Conservation (phyloP, 2,888 invertebrate genomes). For the Cerastoderma edule region DNA sequence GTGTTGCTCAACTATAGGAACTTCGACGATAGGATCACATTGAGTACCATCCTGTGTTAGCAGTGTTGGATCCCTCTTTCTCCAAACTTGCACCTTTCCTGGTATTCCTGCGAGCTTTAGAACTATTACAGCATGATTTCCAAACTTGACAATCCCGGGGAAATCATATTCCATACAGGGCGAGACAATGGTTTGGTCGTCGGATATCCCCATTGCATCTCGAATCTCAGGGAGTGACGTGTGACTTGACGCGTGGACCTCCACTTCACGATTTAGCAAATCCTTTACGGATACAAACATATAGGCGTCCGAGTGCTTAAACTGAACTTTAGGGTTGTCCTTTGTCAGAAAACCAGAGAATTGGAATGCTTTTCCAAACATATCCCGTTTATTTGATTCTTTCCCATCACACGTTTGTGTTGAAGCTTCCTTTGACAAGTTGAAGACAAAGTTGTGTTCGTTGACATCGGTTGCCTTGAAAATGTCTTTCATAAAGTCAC, state of each 20-base stretch:
- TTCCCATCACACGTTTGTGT: slow-evolving; percentile 24
- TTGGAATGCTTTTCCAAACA: slow-evolving; percentile 20
- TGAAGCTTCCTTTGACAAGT: neutral
- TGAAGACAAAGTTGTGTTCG: neutral
- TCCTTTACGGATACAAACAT: slow-evolving; percentile 17
- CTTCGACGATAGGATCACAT: neutral
- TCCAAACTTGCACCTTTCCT: slow-evolving; percentile 1
- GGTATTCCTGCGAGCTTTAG: neutral
- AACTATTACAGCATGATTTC: slow-evolving; percentile 20
- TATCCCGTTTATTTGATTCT: slow-evolving; percentile 10
- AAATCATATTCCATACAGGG: slow-evolving; percentile 27
- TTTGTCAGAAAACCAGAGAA: neutral
- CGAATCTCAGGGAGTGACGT: neutral
- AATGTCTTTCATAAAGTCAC: slow-evolving; percentile 6
- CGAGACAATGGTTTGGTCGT: neutral
- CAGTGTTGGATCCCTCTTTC: neutral
- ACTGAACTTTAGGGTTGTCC: neutral
- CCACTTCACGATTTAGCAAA: neutral
- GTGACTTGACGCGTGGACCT: slow-evolving; percentile 18
- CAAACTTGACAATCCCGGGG: slow-evolving; percentile 3
- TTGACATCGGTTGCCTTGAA: neutral
- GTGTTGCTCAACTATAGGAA: neutral
- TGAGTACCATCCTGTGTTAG: neutral
- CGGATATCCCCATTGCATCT: neutral
- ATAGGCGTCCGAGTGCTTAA: slow-evolving; percentile 19